These are phyloP conservation scores for Bujurquina vittata DNA, from an alignment of 2,113 vertebrate genomes.

Conservation along the genomic window DNA sequence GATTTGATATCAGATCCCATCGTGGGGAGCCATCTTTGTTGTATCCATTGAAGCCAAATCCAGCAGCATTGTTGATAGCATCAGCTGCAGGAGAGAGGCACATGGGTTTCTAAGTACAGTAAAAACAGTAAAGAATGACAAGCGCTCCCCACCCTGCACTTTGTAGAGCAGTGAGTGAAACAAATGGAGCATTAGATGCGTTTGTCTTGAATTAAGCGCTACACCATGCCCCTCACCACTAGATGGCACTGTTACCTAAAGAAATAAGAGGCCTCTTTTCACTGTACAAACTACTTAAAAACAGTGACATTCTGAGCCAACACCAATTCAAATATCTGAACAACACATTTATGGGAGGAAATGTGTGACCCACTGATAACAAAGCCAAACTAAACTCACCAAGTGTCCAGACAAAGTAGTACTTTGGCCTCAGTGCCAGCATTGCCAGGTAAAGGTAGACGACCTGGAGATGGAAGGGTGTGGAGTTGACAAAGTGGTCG, in stretches of 20 bases:
- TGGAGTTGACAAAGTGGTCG: slow-evolving; percentile 84
- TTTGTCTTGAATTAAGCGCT: not conserved
- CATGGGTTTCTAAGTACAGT: slow-evolving; percentile 11
- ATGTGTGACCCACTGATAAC: not conserved
- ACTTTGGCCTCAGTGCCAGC: slow-evolving; percentile 94
- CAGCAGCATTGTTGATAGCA: slow-evolving; percentile 98
- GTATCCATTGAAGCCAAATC: slow-evolving; percentile 97
- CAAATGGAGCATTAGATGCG: slow-evolving; percentile 3
- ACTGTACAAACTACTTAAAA: not conserved
- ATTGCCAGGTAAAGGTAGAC: slow-evolving; percentile 93
- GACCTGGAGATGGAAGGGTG: slow-evolving; percentile 86
- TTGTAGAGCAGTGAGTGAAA: slow-evolving; percentile 16
- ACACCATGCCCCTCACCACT: slow-evolving; percentile 46
- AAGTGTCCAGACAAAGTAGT: slow-evolving; percentile 98
- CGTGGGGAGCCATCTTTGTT: slow-evolving; percentile 87
- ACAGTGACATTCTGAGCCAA: not conserved
- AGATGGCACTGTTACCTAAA: slow-evolving; percentile 67
- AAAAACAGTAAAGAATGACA: not conserved
- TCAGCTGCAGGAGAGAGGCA: slow-evolving; percentile 84
- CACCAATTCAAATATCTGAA: not conserved
- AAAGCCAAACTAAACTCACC: slow-evolving; percentile 82
- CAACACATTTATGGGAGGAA: not conserved
- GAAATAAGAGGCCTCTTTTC: not conserved
- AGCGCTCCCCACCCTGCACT: not conserved
- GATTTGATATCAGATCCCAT: slow-evolving; percentile 96